Conservation (phyloP, 2,888 invertebrate genomes). For the Ischnura elegans region DNA sequence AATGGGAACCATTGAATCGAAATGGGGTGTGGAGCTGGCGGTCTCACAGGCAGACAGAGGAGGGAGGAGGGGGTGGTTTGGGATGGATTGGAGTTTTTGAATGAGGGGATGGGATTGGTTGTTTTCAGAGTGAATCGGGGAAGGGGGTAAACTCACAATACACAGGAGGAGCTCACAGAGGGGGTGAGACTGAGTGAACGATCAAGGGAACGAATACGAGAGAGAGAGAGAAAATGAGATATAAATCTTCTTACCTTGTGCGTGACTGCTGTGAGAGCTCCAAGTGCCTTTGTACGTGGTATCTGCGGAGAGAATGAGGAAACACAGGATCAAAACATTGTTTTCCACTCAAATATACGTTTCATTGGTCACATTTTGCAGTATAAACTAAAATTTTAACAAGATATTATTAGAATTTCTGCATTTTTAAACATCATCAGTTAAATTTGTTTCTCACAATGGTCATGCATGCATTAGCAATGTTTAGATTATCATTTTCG, state of each 20-base stretch:
- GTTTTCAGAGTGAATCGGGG: not conserved
- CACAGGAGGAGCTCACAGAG: not conserved
- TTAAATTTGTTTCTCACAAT: too few relatives aligned
- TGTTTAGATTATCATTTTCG: too few relatives aligned
- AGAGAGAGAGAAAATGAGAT: slow-evolving; percentile 37
- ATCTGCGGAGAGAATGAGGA: slow-evolving; percentile 84
- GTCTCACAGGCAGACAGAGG: not conserved
- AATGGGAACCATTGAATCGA: slow-evolving; percentile 14
- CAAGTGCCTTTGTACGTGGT: slow-evolving; percentile 93
- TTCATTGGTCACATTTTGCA: too few relatives aligned
- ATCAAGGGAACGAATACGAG: too few relatives aligned
- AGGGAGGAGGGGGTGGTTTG: not conserved
- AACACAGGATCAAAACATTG: slow-evolving; percentile 68
- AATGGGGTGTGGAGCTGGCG: slow-evolving; percentile 26
- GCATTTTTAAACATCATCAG: too few relatives aligned
- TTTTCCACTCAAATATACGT: slow-evolving; percentile 67
- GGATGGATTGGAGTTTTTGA: too few relatives aligned
- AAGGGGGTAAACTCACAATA: not conserved
- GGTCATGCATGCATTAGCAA: too few relatives aligned
- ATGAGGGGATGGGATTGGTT: not conserved
- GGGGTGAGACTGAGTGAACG: too few relatives aligned
- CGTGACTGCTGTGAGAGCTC: slow-evolving; percentile 83
- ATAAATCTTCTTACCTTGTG: slow-evolving; percentile 82
- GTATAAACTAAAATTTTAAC: too few relatives aligned
- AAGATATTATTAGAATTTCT: too few relatives aligned